Percentiles rank a stretch among this genome's conserved stretches.
These are phyloP conservation scores for Drosophila tripunctata DNA, from an alignment of 2,888 invertebrate genomes.

Conservation along the genomic window DNA sequence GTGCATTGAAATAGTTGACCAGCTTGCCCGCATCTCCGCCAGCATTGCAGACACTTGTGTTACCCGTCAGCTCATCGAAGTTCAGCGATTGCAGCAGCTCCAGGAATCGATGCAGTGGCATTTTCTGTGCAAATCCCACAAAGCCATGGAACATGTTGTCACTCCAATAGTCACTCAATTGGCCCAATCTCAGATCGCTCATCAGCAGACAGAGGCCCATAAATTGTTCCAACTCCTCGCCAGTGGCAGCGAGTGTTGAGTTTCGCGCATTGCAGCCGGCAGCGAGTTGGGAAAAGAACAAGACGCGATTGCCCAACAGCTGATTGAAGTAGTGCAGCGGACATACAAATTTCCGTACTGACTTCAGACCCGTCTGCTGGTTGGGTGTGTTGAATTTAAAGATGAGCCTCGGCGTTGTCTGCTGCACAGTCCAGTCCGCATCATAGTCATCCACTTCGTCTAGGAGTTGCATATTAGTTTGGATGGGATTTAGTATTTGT, in stretches of 20 bases:
- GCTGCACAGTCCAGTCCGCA: conserved; percentile 60
- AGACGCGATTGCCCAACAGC: conserved; percentile 45
- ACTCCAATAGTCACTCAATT: conserved; percentile 65
- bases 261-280: conserved; percentile 37
- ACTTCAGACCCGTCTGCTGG: conserved; percentile 40
- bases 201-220: conserved; percentile 61
- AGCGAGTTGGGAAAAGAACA: conserved; percentile 57
- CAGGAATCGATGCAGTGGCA: conserved; percentile 52
- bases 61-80: conserved; percentile 43
- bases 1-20: conserved; percentile 56
- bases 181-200: conserved; percentile 55
- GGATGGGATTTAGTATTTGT: neutral
- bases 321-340: conserved; percentile 57
- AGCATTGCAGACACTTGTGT: neutral
- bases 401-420: conserved; percentile 44
- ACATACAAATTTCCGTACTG: conserved; percentile 28
- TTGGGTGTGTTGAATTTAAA: conserved; percentile 49
- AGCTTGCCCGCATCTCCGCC: conserved; percentile 38
- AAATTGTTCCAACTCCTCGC: conserved; percentile 63
- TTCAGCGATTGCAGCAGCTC: conserved; percentile 52
- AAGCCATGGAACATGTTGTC: conserved; percentile 48
- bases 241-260: conserved; percentile 1
- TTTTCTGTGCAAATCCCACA: conserved; percentile 54
- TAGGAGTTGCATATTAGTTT: conserved; percentile 1
- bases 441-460: conserved; percentile 64